phyloP scores from a whole-genome alignment of 2,888 invertebrate genomes.

The Macaria liturata region DNA sequence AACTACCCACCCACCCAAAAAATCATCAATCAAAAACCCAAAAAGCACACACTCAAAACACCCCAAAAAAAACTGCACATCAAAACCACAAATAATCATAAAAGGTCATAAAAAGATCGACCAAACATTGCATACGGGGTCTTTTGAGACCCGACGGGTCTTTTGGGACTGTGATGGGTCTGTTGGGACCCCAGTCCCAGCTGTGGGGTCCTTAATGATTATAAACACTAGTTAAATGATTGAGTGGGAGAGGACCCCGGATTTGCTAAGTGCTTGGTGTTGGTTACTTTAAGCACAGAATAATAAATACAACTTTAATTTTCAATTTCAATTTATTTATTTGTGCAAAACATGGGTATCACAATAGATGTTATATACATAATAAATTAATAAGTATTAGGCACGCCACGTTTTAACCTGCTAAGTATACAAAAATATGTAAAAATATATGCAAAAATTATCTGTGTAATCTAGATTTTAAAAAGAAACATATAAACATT shows the following conservation, averaged over 20 bases:
- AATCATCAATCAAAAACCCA: constrained; percentile 1
- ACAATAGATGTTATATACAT: too few species aligned
- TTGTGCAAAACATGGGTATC: too few species aligned
- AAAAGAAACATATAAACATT: too few species aligned
- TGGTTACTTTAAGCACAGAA: neutral
- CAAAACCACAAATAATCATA: constrained; percentile 28
- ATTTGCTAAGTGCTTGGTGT: constrained; percentile 15
- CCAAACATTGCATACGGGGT: constrained; percentile 16
- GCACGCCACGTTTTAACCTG: too few species aligned
- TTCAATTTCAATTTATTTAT: too few species aligned
- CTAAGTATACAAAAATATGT: too few species aligned
- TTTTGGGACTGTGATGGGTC: constrained; percentile 43
- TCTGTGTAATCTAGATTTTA: too few species aligned
- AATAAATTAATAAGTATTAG: too few species aligned
- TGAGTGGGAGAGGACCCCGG: constrained; percentile 45
- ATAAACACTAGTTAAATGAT: constrained; percentile 79
- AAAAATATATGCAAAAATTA: too few species aligned
- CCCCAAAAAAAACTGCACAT: constrained; percentile 20
- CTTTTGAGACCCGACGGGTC: too few species aligned
- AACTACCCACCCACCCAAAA: neutral
- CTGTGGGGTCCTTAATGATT: constrained; percentile 59
- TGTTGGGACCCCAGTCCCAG: constrained; percentile 32
- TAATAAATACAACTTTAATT: too few species aligned
- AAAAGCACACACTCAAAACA: constrained; percentile 10
- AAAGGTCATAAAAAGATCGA: constrained; percentile 26